Evolutionary conservation across 1,140 invertebrate genomes (phyloP).

Genomic region (Aphelinus certus): DNA sequence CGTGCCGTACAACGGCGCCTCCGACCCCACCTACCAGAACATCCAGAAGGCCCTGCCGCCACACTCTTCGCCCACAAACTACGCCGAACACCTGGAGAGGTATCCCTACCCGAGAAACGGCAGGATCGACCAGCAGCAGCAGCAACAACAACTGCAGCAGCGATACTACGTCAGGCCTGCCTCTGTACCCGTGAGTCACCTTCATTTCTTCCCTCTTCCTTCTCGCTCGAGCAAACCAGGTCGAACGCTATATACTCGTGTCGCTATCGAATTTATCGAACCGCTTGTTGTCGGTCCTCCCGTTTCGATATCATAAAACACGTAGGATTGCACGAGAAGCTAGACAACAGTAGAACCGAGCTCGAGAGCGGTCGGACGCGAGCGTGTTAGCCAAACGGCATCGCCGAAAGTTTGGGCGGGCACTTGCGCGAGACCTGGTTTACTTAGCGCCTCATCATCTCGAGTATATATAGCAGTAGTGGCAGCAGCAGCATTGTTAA

Average conservation of each 20-base stretch:
- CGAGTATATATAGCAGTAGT: too few relatives aligned
- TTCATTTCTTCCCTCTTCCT: too few relatives aligned
- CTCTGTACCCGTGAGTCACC: constrained; percentile 28
- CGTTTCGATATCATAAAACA: too few relatives aligned
- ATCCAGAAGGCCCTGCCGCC: constrained; percentile 60
- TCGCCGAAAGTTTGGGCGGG: neutral
- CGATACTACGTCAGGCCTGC: constrained; percentile 51
- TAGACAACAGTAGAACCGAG: too few relatives aligned
- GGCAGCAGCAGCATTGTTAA: neutral
- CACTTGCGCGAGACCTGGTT: neutral
- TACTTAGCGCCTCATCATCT: neutral
- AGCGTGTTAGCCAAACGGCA: too few relatives aligned
- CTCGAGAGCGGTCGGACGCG: too few relatives aligned
- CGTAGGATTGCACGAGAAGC: too few relatives aligned
- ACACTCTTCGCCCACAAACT: constrained; percentile 57
- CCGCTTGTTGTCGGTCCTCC: too few relatives aligned
- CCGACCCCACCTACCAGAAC: constrained; percentile 63
- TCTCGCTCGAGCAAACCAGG: too few relatives aligned
- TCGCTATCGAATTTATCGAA: too few relatives aligned
- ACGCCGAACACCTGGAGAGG: constrained; percentile 59
- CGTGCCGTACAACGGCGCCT: constrained; percentile 74
- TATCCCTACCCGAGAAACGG: constrained; percentile 58
- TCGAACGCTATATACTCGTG: too few relatives aligned
- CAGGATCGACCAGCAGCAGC: constrained; percentile 43
- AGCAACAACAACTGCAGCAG: constrained; percentile 38